Conservation (phyloP, 2,113 vertebrate species). For the Myiozetetes cayanensis region DNA sequence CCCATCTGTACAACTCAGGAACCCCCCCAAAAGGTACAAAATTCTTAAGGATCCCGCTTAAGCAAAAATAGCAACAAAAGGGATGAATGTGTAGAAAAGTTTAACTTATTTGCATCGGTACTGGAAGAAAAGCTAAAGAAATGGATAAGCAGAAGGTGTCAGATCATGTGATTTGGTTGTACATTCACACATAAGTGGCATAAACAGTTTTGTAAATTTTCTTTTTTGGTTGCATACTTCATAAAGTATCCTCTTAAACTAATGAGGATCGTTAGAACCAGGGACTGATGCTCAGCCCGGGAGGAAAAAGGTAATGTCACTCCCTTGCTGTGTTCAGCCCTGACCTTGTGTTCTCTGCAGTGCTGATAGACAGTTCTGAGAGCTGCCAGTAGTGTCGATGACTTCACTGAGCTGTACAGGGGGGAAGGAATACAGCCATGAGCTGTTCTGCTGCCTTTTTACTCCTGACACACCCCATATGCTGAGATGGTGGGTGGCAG, state of each 20-base stretch:
- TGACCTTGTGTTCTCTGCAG: not conserved
- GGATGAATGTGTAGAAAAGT: not conserved
- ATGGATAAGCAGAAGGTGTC: not conserved
- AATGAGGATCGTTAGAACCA: not conserved
- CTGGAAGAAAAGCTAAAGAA: not conserved
- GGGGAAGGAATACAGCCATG: not conserved
- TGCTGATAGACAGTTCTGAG: not conserved
- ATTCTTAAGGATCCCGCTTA: not conserved
- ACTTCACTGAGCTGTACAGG: not conserved
- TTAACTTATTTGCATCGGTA: not conserved
- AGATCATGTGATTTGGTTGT: not conserved
- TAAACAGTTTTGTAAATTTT: not conserved
- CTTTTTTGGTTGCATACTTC: fast-evolving
- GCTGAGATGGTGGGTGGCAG: slow-evolving; percentile 49
- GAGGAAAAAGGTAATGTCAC: not conserved
- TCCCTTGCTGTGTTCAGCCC: not conserved
- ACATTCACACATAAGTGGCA: fast-evolving
- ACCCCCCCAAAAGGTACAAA: not conserved
- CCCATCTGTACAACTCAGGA: not conserved
- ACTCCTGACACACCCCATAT: slow-evolving; percentile 50
- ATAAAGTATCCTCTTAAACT: not conserved
- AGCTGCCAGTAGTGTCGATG: not conserved
- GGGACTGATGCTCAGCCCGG: not conserved
- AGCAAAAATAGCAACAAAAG: not conserved
- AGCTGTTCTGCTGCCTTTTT: slow-evolving; percentile 8